Conservation (phyloP, 2,797 vertebrate genomes). For the Pangasius larnaudii region DNA sequence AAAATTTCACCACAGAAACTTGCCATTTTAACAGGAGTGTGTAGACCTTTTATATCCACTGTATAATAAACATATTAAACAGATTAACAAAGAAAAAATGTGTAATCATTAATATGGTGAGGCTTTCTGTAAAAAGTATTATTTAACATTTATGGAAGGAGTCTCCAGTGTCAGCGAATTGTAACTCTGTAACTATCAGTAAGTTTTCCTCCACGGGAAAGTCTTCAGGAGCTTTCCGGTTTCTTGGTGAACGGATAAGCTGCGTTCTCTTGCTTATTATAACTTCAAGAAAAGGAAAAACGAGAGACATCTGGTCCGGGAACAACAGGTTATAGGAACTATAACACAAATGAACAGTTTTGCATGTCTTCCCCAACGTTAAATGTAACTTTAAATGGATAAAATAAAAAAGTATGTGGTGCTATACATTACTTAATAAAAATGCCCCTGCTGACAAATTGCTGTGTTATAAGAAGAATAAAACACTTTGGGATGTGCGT, state of each 20-base stretch:
- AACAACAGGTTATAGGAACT: not conserved
- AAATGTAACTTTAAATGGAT: not conserved
- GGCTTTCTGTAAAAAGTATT: not conserved
- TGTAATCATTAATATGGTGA: not conserved
- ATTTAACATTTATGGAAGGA: not conserved
- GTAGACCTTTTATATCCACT: too few relatives aligned
- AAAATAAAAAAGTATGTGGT: not conserved
- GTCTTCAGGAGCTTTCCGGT: not conserved
- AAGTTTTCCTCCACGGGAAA: slow-evolving; percentile 55
- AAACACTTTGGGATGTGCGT: not conserved
- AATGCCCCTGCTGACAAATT: not conserved
- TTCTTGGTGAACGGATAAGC: not conserved
- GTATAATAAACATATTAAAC: not conserved
- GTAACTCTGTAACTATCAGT: not conserved
- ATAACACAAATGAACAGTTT: not conserved
- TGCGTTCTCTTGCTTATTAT: too few relatives aligned
- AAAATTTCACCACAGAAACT: too few relatives aligned
- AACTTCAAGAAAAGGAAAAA: not conserved
- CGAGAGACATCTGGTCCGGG: not conserved
- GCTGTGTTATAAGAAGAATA: not conserved
- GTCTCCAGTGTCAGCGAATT: not conserved
- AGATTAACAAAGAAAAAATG: not conserved
- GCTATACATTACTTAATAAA: not conserved
- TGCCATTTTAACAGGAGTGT: too few relatives aligned
- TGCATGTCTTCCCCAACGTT: not conserved